Evolutionary conservation across 2,113 vertebrate genomes (phyloP).

Genomic region (Chloebia gouldiae): DNA sequence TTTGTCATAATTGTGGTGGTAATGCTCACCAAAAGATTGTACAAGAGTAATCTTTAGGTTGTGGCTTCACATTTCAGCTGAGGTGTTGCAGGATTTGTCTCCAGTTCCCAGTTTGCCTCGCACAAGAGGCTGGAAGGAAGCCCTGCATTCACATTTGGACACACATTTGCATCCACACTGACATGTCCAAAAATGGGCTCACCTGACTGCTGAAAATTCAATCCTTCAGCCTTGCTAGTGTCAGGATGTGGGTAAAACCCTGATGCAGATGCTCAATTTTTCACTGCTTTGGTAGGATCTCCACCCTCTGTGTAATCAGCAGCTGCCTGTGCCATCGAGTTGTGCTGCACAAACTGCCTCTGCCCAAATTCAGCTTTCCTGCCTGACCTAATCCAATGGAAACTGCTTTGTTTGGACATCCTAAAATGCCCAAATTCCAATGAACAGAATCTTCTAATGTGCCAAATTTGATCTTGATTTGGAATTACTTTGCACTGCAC

Average conservation of each 20-base stretch:
- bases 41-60: neutral
- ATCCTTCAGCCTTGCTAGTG: neutral
- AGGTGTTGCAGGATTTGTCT: neutral
- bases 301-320: neutral
- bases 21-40: neutral
- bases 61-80: neutral
- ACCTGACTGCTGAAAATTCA: neutral
- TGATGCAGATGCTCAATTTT: conserved; percentile 67
- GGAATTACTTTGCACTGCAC: conserved; percentile 71
- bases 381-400: conserved; percentile 1
- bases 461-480: conserved; percentile 70
- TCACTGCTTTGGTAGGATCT: conserved; percentile 36
- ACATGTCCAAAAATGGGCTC: neutral
- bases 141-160: neutral
- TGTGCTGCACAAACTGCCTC: conserved; percentile 51
- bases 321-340: conserved; percentile 59
- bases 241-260: conserved; percentile 25
- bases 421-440: conserved; percentile 55
- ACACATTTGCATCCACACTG: neutral
- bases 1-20: neutral
- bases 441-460: neutral
- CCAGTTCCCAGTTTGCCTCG: neutral
- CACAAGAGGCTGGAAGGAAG: neutral
- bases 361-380: conserved; percentile 35
- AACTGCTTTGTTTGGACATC: conserved; percentile 34